Evolutionary conservation across 2,888 invertebrate genomes (phyloP).

Genomic region (Anorthoa munda): DNA sequence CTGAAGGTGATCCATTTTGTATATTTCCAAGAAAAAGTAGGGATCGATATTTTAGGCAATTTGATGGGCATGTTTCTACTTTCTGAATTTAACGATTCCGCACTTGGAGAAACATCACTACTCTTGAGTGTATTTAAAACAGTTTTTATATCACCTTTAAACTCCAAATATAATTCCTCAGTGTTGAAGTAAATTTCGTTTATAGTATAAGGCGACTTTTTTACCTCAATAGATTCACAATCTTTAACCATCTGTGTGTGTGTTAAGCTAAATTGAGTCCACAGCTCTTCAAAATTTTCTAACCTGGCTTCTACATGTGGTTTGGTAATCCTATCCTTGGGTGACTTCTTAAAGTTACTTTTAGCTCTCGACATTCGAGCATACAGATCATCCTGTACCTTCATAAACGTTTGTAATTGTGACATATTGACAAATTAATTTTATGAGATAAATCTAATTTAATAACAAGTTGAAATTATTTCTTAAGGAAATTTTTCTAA

Average conservation of each 20-base stretch:
- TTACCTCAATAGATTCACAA: background rate
- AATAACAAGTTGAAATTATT: background rate
- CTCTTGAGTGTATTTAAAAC: background rate
- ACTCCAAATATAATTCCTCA: background rate
- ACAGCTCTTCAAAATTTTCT: background rate
- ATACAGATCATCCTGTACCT: conserved; percentile 3
- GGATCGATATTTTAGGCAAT: background rate
- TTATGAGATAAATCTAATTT: background rate
- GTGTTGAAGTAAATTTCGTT: background rate
- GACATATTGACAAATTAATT: background rate
- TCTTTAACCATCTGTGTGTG: background rate
- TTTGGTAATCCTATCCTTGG: background rate
- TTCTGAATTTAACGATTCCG: background rate
- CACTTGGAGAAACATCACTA: background rate
- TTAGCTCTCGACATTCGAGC: too few species aligned
- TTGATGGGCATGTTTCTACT: background rate
- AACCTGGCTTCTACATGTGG: background rate
- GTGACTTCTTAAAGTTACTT: background rate
- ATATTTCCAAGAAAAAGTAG: background rate
- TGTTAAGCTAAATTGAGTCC: conserved; percentile 5
- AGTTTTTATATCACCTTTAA: background rate
- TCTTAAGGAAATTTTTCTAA: background rate
- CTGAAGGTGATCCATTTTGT: background rate
- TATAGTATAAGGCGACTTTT: background rate
- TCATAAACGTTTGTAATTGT: background rate